Conservation (phyloP, 2,797 vertebrate species). For the Calcarius lapponicus region DNA sequence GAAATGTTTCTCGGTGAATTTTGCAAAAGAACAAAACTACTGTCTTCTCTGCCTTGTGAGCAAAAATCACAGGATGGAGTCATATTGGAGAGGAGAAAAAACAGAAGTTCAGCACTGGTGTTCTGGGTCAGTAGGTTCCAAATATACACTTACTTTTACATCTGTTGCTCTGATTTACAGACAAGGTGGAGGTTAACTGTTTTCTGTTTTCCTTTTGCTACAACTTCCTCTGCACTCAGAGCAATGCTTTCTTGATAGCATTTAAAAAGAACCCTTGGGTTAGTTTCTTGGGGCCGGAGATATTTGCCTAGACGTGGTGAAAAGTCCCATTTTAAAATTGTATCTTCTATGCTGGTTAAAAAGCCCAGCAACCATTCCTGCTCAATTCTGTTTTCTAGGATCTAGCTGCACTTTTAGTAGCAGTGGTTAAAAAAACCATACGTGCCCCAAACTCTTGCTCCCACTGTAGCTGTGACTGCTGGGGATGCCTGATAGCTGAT, state of each 20-base stretch:
- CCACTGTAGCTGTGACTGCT: neutral
- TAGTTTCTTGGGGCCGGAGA: neutral
- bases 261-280: neutral
- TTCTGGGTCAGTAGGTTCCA: conserved; percentile 50
- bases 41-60: neutral
- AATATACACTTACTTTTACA: conserved; percentile 47
- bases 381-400: neutral
- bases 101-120: neutral
- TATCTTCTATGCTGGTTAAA: neutral
- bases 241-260: neutral
- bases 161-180: conserved; percentile 48
- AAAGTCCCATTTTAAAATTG: neutral
- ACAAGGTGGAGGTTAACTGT: conserved; percentile 40
- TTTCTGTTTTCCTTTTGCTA: conserved; percentile 40
- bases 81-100: neutral
- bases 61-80: neutral
- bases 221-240: neutral
- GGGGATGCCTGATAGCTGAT: neutral
- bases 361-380: neutral
- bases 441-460: neutral
- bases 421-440: neutral
- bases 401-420: neutral
- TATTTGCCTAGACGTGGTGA: neutral
- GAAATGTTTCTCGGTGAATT: neutral
- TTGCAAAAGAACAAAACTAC: neutral